phyloP scores from a whole-genome alignment of 2,797 vertebrate genomes.

The Myiotriccus ornatus region DNA sequence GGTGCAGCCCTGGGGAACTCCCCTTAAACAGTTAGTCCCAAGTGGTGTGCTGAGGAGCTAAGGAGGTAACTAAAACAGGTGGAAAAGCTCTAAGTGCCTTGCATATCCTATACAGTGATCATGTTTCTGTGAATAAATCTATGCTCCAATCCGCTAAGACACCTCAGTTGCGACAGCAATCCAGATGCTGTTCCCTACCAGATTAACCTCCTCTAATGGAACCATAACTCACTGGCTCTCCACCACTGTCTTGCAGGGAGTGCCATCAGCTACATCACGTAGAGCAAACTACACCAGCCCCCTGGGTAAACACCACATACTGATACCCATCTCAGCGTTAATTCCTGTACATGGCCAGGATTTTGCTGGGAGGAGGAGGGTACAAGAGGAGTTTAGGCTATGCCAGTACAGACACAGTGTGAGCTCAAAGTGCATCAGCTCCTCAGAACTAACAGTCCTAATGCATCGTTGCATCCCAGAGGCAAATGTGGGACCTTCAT shows the following conservation, averaged over 20 bases:
- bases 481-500: background rate
- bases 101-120: background rate
- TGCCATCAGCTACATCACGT: background rate
- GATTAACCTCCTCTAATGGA: background rate
- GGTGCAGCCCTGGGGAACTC: background rate
- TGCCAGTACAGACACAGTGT: background rate
- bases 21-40: background rate
- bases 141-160: background rate
- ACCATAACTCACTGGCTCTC: background rate
- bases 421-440: background rate
- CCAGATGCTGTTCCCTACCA: background rate
- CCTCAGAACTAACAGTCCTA: background rate
- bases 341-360: background rate
- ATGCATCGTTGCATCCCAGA: background rate
- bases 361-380: background rate
- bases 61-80: background rate
- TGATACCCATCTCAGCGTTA: background rate
- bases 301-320: background rate
- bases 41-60: background rate
- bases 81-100: background rate
- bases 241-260: rapidly evolving
- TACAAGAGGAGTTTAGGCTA: background rate
- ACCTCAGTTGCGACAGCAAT: background rate
- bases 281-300: background rate
- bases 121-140: background rate